A percentile compares a stretch with the other conserved stretches of the same genome.
Conservation (phyloP, 2,888 invertebrate genomes). For the Eupithecia centaureata region DNA sequence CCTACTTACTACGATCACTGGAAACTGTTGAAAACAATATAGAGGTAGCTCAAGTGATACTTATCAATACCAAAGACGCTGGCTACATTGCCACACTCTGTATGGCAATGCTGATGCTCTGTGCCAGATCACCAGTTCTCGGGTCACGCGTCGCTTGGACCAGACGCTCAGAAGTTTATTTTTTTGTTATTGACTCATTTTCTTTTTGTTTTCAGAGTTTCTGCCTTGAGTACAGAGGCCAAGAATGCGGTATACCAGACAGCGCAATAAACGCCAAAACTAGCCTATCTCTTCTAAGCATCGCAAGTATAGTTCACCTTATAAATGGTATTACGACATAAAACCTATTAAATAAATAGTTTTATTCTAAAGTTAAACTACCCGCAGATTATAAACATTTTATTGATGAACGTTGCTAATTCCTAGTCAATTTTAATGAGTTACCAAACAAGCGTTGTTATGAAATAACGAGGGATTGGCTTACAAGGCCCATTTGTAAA, state of each 20-base stretch:
- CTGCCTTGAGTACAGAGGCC: slow-evolving; percentile 74
- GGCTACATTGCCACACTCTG: too few relatives aligned
- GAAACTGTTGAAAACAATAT: too few relatives aligned
- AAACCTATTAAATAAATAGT: background rate
- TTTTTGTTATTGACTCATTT: background rate
- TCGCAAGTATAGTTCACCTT: slow-evolving; percentile 53
- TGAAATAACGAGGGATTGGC: slow-evolving; percentile 20
- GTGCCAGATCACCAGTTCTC: too few relatives aligned
- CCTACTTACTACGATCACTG: too few relatives aligned
- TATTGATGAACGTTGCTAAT: slow-evolving; percentile 23
- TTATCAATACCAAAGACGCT: too few relatives aligned
- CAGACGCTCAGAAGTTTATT: too few relatives aligned
- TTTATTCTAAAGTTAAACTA: slow-evolving; percentile 8
- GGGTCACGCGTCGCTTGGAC: too few relatives aligned
- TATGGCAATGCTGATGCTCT: too few relatives aligned
- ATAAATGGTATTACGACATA: slow-evolving; percentile 29
- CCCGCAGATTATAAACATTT: slow-evolving; percentile 8
- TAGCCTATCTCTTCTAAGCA: slow-evolving; percentile 54
- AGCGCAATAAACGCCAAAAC: slow-evolving; percentile 48
- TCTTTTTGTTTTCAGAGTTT: slow-evolving; percentile 69
- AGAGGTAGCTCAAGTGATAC: too few relatives aligned
- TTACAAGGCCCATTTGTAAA: background rate
- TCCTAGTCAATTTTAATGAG: slow-evolving; percentile 19
- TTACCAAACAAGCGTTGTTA: slow-evolving; percentile 21
- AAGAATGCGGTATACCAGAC: slow-evolving; percentile 66